These are phyloP conservation scores for Ascaphus truei DNA, from an alignment of 2,113 vertebrate genomes.

Conservation along the genomic window DNA sequence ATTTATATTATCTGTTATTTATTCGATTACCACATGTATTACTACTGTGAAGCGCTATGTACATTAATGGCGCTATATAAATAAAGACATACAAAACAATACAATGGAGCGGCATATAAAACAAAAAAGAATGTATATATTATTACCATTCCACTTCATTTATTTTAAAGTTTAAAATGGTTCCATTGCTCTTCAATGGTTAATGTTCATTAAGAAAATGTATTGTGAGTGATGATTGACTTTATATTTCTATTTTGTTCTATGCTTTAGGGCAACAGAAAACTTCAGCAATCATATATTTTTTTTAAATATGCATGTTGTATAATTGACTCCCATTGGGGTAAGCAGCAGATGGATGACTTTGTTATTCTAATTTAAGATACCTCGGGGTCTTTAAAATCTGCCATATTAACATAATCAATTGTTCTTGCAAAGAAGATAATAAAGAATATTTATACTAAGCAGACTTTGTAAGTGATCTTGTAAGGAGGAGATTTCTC, in stretches of 20 bases:
- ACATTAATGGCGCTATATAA: too few relatives aligned
- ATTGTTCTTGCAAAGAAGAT: constrained; percentile 57
- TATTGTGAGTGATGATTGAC: neutral
- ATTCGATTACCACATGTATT: too few relatives aligned
- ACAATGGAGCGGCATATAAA: too few relatives aligned
- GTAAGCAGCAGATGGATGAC: constrained; percentile 56
- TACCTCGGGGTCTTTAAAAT: constrained; percentile 52
- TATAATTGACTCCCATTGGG: constrained; percentile 56
- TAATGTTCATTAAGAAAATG: too few relatives aligned
- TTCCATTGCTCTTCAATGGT: too few relatives aligned
- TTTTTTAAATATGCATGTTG: constrained; percentile 59
- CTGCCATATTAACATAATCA: constrained; percentile 54
- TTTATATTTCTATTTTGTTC: constrained; percentile 35
- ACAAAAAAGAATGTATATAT: too few relatives aligned
- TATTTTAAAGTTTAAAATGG: too few relatives aligned
- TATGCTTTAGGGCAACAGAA: constrained; percentile 50
- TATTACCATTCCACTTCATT: too few relatives aligned
- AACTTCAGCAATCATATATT: constrained; percentile 52
- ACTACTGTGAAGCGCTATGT: too few relatives aligned
- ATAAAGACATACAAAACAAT: too few relatives aligned
- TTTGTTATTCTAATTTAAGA: constrained; percentile 61
- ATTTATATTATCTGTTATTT: too few relatives aligned
- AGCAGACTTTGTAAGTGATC: constrained; percentile 11
- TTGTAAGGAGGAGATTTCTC: too few relatives aligned
- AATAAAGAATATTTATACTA: constrained; percentile 43